phyloP scores from a whole-genome alignment of 1,140 invertebrate species.

The Diuraphis noxia region DNA sequence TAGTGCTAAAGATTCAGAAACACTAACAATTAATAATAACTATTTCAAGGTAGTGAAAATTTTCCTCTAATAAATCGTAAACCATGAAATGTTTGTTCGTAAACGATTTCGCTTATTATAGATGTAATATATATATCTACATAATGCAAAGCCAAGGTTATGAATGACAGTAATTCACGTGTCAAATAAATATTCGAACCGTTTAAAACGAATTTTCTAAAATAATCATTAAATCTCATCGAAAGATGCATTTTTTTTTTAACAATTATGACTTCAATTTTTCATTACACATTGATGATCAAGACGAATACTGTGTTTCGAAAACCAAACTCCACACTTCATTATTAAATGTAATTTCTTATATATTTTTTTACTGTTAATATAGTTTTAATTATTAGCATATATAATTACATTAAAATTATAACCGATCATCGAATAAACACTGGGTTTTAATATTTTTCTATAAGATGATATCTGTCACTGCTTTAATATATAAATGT shows the following conservation, averaged over 20 bases:
- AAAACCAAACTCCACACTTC: neutral
- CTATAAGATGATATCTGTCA: neutral
- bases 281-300: neutral
- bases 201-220: neutral
- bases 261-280: neutral
- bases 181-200: neutral
- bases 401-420: neutral
- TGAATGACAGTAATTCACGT: constrained; percentile 3
- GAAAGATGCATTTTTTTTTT: neutral
- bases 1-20: neutral
- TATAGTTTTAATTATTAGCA: neutral
- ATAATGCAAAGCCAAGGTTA: constrained; percentile 17
- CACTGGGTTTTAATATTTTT: neutral
- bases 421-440: neutral
- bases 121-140: neutral
- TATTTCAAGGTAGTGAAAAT: constrained; percentile 34
- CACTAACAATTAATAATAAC: neutral
- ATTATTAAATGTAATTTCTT: neutral
- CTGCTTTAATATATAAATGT: neutral
- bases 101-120: constrained; percentile 8
- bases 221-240: neutral
- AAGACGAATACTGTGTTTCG: neutral
- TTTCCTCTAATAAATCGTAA: neutral
- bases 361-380: neutral
- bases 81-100: constrained; percentile 28